A percentile compares a stretch with the other conserved stretches of the same genome.
Conservation (phyloP, 2,113 vertebrate species). For the Mesoclemmys tuberculata region DNA sequence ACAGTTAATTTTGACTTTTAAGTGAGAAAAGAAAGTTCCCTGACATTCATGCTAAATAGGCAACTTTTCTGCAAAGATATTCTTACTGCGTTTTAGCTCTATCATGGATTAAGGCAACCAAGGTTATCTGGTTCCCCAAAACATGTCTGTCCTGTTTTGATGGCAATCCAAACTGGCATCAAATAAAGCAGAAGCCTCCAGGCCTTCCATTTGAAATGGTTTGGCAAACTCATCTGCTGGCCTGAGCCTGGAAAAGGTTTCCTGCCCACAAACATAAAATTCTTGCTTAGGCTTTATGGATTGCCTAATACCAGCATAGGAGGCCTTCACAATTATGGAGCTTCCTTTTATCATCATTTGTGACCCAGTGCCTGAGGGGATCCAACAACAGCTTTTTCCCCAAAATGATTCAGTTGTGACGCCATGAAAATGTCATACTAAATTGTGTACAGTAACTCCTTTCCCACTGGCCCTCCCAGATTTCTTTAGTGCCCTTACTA, state of each 20-base stretch:
- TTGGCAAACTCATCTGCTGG: not conserved
- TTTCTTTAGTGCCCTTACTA: not conserved
- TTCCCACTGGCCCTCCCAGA: not conserved
- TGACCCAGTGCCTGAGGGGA: not conserved
- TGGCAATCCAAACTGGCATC: not conserved
- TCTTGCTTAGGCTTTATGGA: not conserved
- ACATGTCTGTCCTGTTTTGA: not conserved
- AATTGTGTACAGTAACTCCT: rapidly evolving
- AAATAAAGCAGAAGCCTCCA: not conserved
- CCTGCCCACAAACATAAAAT: not conserved
- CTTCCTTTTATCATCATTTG: not conserved
- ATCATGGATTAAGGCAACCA: not conserved
- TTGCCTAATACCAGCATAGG: not conserved
- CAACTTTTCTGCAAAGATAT: not conserved
- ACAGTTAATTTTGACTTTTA: not conserved
- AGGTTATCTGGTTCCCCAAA: not conserved
- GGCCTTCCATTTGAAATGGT: not conserved
- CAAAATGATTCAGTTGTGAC: not conserved
- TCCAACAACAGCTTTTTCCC: not conserved
- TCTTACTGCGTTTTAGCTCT: not conserved
- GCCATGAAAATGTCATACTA: not conserved
- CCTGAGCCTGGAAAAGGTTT: not conserved
- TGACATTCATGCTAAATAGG: not conserved
- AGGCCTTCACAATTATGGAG: not conserved
- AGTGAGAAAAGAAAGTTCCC: not conserved